Evolutionary conservation across 2,113 vertebrate species (phyloP).

Genomic region (Craseonycteris thonglongyai): DNA sequence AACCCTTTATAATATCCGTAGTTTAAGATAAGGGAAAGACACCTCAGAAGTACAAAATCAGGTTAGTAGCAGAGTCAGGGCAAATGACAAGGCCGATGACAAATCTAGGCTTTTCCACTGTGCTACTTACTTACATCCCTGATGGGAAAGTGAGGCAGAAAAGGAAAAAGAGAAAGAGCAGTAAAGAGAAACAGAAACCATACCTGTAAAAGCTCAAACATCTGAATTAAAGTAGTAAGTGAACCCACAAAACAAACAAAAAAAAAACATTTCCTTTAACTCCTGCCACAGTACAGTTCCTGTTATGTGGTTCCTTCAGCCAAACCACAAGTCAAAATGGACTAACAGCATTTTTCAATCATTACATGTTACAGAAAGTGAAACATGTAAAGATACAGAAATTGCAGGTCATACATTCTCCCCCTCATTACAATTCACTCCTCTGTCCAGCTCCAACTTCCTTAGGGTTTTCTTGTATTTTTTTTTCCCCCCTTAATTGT

Average conservation of each 20-base stretch:
- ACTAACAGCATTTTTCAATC: not conserved
- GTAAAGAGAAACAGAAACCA: not conserved
- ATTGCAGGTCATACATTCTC: not conserved
- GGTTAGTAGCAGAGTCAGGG: not conserved
- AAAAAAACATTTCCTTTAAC: slow-evolving; percentile 7
- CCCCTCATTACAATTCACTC: not conserved
- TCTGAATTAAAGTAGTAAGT: not conserved
- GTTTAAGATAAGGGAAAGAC: not conserved
- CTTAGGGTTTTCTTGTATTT: not conserved
- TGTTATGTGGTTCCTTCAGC: slow-evolving; percentile 43
- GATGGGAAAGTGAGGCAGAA: accelerated
- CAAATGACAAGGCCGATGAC: not conserved
- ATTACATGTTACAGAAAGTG: not conserved
- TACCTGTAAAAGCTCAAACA: not conserved
- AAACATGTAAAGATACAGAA: not conserved
- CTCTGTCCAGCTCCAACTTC: not conserved
- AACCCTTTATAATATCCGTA: not conserved
- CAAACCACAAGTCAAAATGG: slow-evolving; percentile 1
- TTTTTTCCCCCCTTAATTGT: not conserved
- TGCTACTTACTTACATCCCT: accelerated
- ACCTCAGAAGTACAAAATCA: not conserved
- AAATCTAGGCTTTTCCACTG: not conserved
- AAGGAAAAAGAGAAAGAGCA: not conserved
- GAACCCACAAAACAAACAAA: not conserved
- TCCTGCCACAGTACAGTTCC: not conserved